Evolutionary conservation across 2,888 invertebrate genomes (phyloP).

Genomic region (Azorinus chamasolen): DNA sequence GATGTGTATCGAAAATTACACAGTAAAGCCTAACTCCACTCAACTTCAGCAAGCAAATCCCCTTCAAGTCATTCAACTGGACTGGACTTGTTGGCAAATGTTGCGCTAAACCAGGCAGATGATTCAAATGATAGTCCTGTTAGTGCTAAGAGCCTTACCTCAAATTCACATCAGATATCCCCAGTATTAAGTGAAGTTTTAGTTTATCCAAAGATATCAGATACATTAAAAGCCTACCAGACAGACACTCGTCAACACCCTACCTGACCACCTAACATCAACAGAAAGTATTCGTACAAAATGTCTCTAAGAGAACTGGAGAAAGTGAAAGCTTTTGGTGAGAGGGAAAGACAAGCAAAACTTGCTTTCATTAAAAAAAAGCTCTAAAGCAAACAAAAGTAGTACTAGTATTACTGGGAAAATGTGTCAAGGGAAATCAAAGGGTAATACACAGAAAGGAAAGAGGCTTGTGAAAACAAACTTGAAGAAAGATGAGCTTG

Average conservation of each 20-base stretch:
- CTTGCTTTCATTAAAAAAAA: background rate
- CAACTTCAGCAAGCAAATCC: background rate
- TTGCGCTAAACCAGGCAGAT: background rate
- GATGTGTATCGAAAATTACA: slow-evolving; percentile 24
- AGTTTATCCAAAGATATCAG: slow-evolving; percentile 2
- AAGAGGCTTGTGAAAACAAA: no score
- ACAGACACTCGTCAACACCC: slow-evolving; percentile 1
- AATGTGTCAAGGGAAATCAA: background rate
- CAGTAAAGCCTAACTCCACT: slow-evolving; percentile 8
- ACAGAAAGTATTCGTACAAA: slow-evolving; percentile 2
- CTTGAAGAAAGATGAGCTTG: no score
- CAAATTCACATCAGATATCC: background rate
- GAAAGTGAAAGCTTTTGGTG: slow-evolving; percentile 14
- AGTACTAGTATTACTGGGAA: no score
- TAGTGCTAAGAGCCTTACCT: background rate
- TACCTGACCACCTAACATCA: slow-evolving; percentile 13
- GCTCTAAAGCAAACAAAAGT: background rate
- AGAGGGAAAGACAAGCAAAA: slow-evolving; percentile 16
- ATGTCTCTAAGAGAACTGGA: slow-evolving; percentile 2
- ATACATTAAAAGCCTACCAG: background rate
- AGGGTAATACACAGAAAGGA: no score
- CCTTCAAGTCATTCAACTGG: slow-evolving; percentile 11
- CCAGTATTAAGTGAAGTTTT: slow-evolving; percentile 8
- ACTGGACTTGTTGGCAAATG: slow-evolving; percentile 12
- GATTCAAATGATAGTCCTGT: background rate